phyloP scores from a whole-genome alignment of 2,888 invertebrate species.

The Syrphus vitripennis region DNA sequence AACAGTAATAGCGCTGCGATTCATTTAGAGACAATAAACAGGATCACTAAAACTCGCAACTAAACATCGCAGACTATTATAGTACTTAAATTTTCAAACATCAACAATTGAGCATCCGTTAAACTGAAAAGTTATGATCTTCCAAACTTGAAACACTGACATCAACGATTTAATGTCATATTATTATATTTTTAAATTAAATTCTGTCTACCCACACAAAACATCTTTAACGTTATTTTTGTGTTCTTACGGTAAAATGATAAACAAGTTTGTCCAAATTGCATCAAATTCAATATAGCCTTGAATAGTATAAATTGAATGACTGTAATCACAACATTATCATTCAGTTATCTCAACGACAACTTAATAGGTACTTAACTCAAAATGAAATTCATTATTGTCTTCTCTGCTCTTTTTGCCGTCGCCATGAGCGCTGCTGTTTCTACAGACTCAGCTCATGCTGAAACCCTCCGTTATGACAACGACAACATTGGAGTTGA shows the following conservation, averaged over 20 bases:
- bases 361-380: background rate
- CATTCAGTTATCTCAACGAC: slow-evolving; percentile 18
- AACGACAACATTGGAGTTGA: slow-evolving; percentile 82
- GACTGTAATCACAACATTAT: background rate
- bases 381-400: slow-evolving; percentile 78
- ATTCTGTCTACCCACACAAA: too few relatives aligned
- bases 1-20: too few relatives aligned
- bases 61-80: background rate
- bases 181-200: too few relatives aligned
- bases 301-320: background rate
- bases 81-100: background rate
- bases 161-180: background rate
- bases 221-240: background rate
- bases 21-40: too few relatives aligned
- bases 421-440: slow-evolving; percentile 75
- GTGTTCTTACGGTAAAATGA: background rate
- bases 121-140: background rate
- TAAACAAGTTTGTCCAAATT: background rate
- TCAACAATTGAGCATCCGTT: background rate
- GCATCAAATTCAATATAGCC: background rate
- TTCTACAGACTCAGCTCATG: slow-evolving; percentile 78
- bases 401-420: slow-evolving; percentile 77
- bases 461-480: slow-evolving; percentile 83
- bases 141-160: background rate
- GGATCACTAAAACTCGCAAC: background rate